Base-by-base conservation (phyloP, 2,113 vertebrate genomes). In the Microcebus murinus region DNA sequence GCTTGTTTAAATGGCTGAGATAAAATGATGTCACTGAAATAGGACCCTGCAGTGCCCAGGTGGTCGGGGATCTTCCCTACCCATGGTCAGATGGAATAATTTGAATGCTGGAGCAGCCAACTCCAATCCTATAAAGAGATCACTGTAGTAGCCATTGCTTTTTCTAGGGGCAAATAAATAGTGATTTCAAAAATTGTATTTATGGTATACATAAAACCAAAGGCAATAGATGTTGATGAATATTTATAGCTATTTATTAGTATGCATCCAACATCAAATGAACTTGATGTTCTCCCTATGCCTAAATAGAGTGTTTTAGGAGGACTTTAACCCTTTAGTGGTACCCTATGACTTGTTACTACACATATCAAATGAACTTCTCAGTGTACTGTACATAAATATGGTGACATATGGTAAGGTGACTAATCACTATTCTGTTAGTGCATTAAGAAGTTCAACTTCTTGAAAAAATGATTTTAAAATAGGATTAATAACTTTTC, bases 201-300 rank as follows among this genome's bases (percentile, higher is more conserved):
- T 88, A 94, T 29, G 68, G 31, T 96, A 96, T 95, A 76, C 45
- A 95, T 95, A 91, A 96, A 96, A 92, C 15, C 39, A 93, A 92
- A 87, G 21, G 29, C 36, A 86, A 65, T 81, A 74, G 65, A 74
- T 83, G 36, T 91, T 95, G 34, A 84, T 97, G 80, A 84, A 91
- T 96, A 92, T 95, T 94, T 91, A 86, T 93, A 55, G 23, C 61
- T 52, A 91, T 93, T 93, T 95, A 77, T 87, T 96, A 81, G 45
- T 59, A 84, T 67, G 31, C 86, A 65, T 93, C 34, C 39, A 76
- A 21, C 23, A 70, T 94, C 42, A 93, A 61, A 90, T 82, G 36
- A 85, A 50, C 36, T 94, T 18, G 1, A 13, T 79, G 76, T 87
- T 70, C 29, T 79, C 23, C 6, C 21, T 80, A 12, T 83, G 27